These are phyloP conservation scores for Drosophila lutescens DNA, from an alignment of 2,888 invertebrate genomes.

Conservation along the genomic window DNA sequence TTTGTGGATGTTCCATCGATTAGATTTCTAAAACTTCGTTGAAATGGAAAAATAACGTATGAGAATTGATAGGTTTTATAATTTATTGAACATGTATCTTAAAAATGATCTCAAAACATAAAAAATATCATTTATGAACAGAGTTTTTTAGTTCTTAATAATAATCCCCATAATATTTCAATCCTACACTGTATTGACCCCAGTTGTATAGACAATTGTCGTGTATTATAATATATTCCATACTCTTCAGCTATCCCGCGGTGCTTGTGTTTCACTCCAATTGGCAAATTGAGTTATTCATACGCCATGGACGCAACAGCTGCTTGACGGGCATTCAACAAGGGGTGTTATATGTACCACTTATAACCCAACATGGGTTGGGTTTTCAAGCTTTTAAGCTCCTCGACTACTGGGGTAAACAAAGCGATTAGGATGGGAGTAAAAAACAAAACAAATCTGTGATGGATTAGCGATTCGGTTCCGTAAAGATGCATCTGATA, in stretches of 20 bases:
- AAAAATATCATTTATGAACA: no score
- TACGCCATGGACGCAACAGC: slow-evolving; percentile 28
- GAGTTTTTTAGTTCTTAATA: no score
- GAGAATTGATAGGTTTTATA: no score
- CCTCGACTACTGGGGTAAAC: slow-evolving; percentile 18
- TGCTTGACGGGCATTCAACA: slow-evolving; percentile 30
- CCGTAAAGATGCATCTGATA: slow-evolving; percentile 46
- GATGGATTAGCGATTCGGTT: slow-evolving; percentile 27
- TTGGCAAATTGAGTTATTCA: slow-evolving; percentile 57
- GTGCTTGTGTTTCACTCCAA: slow-evolving; percentile 41
- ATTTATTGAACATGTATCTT: no score
- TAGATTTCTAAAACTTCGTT: no score
- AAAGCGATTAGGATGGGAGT: slow-evolving; percentile 18
- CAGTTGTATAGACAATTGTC: slow-evolving; percentile 39
- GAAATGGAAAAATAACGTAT: no score
- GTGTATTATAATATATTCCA: background rate
- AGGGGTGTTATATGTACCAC: slow-evolving; percentile 7
- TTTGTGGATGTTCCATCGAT: no score
- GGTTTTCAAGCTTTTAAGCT: slow-evolving; percentile 22
- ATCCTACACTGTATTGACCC: background rate
- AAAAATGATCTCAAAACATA: no score
- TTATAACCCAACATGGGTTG: background rate
- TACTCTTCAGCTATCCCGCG: slow-evolving; percentile 9
- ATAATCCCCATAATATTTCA: no score
- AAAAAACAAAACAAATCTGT: background rate